Percentiles rank a stretch among this genome's conserved stretches.
These are phyloP conservation scores for Eristalis arbustorum DNA, from an alignment of 2,888 invertebrate species.

Conservation along the genomic window DNA sequence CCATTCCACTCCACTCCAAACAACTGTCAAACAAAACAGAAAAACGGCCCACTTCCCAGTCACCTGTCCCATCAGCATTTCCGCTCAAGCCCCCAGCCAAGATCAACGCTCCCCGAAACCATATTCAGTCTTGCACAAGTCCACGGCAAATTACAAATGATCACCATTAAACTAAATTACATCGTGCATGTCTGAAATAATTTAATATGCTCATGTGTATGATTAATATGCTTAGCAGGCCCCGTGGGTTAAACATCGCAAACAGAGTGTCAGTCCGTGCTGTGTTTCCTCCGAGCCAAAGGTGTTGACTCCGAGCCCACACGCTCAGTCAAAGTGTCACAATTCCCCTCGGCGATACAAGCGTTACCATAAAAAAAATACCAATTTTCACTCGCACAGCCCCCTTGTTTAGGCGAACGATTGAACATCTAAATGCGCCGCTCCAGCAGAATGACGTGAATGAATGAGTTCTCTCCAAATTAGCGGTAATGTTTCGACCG, in stretches of 20 bases:
- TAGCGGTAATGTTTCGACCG: slow-evolving; percentile 44
- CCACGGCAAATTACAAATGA: slow-evolving; percentile 9
- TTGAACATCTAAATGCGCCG: not conserved
- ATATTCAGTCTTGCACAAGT: not conserved
- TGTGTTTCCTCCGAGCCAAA: not conserved
- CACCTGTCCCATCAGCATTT: not conserved
- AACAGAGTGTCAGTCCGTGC: not conserved
- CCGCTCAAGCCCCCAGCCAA: not conserved
- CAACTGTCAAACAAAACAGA: too few relatives aligned
- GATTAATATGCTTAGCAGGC: slow-evolving; percentile 18
- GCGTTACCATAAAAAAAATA: slow-evolving; percentile 33
- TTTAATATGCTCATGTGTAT: slow-evolving; percentile 30
- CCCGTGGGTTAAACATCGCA: not conserved
- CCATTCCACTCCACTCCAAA: too few relatives aligned
- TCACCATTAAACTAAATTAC: slow-evolving; percentile 38
- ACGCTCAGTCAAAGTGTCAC: not conserved
- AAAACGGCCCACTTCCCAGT: not conserved
- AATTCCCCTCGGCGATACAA: not conserved
- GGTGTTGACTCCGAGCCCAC: not conserved
- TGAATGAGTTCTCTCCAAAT: slow-evolving; percentile 15
- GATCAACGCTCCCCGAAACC: not conserved
- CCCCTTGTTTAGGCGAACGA: not conserved
- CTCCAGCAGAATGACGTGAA: not conserved
- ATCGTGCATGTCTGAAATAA: slow-evolving; percentile 50
- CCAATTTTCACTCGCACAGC: not conserved